Evolutionary conservation across 1,140 invertebrate species (phyloP), one percentile per base, ranked within the genome.

Genomic region (Ctenoplectra terminalis): DNA sequence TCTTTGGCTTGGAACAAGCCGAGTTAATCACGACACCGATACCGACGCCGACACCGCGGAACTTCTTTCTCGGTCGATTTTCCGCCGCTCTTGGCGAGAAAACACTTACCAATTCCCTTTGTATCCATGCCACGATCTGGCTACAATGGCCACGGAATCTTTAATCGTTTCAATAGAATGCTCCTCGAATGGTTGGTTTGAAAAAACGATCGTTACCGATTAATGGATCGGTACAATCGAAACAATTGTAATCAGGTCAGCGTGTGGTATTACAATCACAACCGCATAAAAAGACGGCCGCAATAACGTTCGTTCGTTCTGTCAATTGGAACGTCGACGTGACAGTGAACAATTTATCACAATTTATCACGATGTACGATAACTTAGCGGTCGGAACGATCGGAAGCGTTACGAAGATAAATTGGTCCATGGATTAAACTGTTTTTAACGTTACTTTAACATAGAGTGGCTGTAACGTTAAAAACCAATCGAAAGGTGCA

Each of bases 61-160:
- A 69, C 46, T 61, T 67, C 9, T 8, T n/a, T 23, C 4, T 17
- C 64, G 26, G 82, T 84, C 72, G 82, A 84, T 71, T 20, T 5
- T 9, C 34, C 9, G 23, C 29, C 8, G 2, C 2, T 3, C 11
- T 29, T 17, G 11, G 2, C 17, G 9, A n/a, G 43, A 64, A 48
- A 37, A 60, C 17, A 15, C 43, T 72, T 52, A 23, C 7, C 26
- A 54, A 63, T 71, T 26, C 70, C 48, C 56, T 70, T 48, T 31
- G 48, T 69, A 52, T 50, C 15, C 43, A 50, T 26, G n/a, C 4
- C 50, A 26, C 26, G 26, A 66, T 56, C 60, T 17, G n/a, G n/a
- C 15, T 17, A 37, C 66, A 20, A 54, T 26, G 58, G 26, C 26
- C 60, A 26, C 23, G 11, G 31, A 61, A 58, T 60, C 29, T 31